These are phyloP conservation scores for Nymphalis urticae DNA, from an alignment of 2,888 invertebrate genomes.

Conservation along the genomic window DNA sequence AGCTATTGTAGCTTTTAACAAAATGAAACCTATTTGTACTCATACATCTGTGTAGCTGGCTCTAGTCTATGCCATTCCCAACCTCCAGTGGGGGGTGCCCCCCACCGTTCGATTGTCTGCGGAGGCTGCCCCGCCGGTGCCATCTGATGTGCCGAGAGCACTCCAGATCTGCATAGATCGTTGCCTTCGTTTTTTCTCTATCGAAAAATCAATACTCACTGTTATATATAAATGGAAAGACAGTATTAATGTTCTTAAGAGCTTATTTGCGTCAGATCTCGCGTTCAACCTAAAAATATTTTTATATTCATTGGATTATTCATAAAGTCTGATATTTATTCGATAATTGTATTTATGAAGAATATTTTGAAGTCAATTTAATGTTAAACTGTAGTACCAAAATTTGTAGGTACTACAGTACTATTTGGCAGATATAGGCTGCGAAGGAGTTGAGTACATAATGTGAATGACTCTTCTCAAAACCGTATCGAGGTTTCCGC, in stretches of 20 bases:
- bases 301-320: background rate
- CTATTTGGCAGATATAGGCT: slow-evolving; percentile 28
- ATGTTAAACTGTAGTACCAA: background rate
- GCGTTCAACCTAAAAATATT: slow-evolving; percentile 19
- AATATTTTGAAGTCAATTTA: background rate
- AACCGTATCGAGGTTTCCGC: slow-evolving; percentile 75
- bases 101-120: slow-evolving; percentile 81
- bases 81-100: slow-evolving; percentile 68
- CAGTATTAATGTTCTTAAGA: slow-evolving; percentile 70
- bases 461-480: slow-evolving; percentile 72
- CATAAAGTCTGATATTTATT: background rate
- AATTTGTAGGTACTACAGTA: too few species aligned
- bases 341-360: slow-evolving; percentile 1
- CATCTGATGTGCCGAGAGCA: slow-evolving; percentile 82
- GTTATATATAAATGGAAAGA: slow-evolving; percentile 73
- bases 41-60: slow-evolving; percentile 37
- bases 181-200: slow-evolving; percentile 82
- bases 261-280: slow-evolving; percentile 47
- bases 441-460: slow-evolving; percentile 61
- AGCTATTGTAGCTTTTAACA: too few species aligned
- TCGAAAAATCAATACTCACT: slow-evolving; percentile 80
- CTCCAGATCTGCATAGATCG: slow-evolving; percentile 82
- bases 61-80: slow-evolving; percentile 74
- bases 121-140: slow-evolving; percentile 81
- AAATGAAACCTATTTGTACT: slow-evolving; percentile 12